Evolutionary conservation across 2,797 vertebrate genomes (phyloP).

Genomic region (Neosilurus mollespiculum): DNA sequence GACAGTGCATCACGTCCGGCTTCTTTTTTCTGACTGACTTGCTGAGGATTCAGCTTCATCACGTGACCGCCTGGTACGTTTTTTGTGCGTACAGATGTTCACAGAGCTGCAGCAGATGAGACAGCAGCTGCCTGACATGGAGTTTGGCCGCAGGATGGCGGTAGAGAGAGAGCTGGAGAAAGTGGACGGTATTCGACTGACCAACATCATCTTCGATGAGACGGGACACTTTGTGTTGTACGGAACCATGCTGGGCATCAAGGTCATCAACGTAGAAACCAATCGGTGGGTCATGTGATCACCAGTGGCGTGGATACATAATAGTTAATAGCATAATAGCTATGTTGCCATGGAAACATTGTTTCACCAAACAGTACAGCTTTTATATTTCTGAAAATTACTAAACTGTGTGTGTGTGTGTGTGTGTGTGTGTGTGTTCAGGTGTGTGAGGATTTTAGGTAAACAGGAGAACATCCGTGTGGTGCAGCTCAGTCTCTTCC

Average conservation of each 20-base stretch:
- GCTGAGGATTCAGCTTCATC: background rate
- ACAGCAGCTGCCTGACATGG: constrained; percentile 97
- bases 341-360: background rate
- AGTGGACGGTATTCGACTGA: constrained; percentile 89
- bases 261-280: constrained; percentile 98
- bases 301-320: no score
- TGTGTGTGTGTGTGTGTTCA: no score
- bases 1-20: no score
- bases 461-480: constrained; percentile 96
- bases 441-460: constrained; percentile 94
- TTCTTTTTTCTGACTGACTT: background rate
- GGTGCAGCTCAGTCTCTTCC: constrained; percentile 90
- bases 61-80: no score
- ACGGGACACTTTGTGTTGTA: constrained; percentile 97
- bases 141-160: constrained; percentile 96
- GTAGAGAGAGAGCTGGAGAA: constrained; percentile 96
- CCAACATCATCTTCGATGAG: constrained; percentile 97
- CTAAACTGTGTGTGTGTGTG: no score
- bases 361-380: background rate
- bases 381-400: no score
- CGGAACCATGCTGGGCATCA: constrained; percentile 98
- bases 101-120: constrained; percentile 98
- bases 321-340: no score
- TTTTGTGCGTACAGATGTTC: constrained; percentile 87
- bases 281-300: constrained; percentile 76